Percentiles rank a stretch among this genome's conserved stretches.
Conservation (phyloP, 2,797 vertebrate genomes). For the Harpagifer antarcticus region DNA sequence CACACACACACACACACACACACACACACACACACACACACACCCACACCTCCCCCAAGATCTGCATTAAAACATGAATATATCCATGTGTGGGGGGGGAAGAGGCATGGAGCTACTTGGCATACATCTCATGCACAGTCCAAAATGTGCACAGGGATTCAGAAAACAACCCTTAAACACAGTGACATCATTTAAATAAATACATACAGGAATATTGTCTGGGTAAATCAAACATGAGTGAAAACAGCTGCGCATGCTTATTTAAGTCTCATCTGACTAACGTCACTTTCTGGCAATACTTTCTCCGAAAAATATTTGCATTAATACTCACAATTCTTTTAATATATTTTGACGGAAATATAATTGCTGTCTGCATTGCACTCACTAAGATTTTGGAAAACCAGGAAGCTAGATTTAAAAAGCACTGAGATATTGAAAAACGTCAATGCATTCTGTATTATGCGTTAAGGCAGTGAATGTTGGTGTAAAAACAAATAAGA, state of each 20-base stretch:
- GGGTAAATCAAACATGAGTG: constrained; percentile 5
- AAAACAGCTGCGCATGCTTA: not conserved
- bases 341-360: not conserved
- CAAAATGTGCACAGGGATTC: constrained; percentile 28
- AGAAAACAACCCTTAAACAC: constrained; percentile 17
- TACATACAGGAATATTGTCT: not conserved
- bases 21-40: constrained; percentile 3
- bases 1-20: too few species aligned
- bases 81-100: constrained; percentile 41
- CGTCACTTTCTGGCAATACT: not conserved
- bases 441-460: too few species aligned
- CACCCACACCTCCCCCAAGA: constrained; percentile 29
- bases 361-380: not conserved
- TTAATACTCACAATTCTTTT: not conserved
- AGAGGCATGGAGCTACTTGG: constrained; percentile 43
- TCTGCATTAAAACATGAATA: constrained; percentile 65
- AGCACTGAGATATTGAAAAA: too few species aligned
- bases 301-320: not conserved
- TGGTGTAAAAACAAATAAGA: not conserved
- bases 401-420: too few species aligned
- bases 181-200: not conserved
- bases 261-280: constrained; percentile 1
- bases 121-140: constrained; percentile 46
- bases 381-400: too few species aligned
- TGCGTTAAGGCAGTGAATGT: not conserved